Base-by-base conservation (phyloP, 2,888 invertebrate genomes). In the Synergus japonicus region DNA sequence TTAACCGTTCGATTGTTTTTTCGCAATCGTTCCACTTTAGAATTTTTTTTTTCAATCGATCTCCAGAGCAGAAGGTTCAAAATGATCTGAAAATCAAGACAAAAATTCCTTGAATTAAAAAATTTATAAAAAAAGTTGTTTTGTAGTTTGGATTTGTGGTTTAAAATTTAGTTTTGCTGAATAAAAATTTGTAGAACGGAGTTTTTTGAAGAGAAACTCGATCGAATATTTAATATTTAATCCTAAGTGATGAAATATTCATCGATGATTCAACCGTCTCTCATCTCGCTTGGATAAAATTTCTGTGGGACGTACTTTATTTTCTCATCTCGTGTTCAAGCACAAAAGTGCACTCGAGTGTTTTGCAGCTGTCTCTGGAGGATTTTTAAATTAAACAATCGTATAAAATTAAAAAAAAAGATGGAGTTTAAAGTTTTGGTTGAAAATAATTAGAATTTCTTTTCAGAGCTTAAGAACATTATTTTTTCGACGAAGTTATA, bases 301-400 rank as follows among this genome's bases (percentile, higher is more conserved):
- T 66, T 66, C 66, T 44, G 41, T 10, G 66, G n/a, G 66, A n/a
- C 4, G 66, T 18, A 66, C 18, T 41, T 66, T 66, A 66, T 43
- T 65, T 41, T n/a, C 65, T 41, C 66, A 18, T 44, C 66, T 66
- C 66, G 18, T 3, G 4, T 66, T 66, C 43, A 18, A 66, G 66
- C 43, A 4, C 12, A 66, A 64, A 63, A 63, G 13, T 63, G 29
- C 29, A 29, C 2, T 43, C 18, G 18, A 66, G 43, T 41, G 43
- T 44, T 9, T n/a, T 41, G 18, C 43, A 43, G 18, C 41, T 65
- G n/a, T 63, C 63, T 60, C 22, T 13, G 10, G 46, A 58, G 18
- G 9, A 18, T 9, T 58, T 58, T 4, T 58, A 10, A 18, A 58
- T 54, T 9, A 58, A 58, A 58, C 18, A 58, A 37, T 37, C 5